Evolutionary conservation across 2,797 vertebrate genomes (phyloP), one percentile per base, ranked within the genome.

Genomic region (Lagorchestes hirsutus): DNA sequence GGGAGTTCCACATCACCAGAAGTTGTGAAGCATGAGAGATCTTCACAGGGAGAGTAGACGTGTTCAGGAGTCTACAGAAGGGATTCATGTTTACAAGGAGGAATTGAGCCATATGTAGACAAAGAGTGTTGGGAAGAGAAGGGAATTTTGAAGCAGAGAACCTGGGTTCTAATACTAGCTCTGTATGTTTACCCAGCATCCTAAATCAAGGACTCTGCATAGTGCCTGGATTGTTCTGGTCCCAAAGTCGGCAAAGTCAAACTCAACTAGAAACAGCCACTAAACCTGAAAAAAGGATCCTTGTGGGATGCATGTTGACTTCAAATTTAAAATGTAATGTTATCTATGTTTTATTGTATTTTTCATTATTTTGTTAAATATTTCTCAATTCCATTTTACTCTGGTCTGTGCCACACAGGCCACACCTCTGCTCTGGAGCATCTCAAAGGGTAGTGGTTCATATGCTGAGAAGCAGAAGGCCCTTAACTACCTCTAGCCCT

Each of bases 291-390:
- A 74, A 74, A 74, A n/a, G 18, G 16, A 74, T 40, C 67, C 16
- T 24, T 6, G 6, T 40, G n/a, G n/a, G 34, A 22, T 24, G 10
- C 0, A 3, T 0, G 11, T 46, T 27, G 22, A 11, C 40, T 4
- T 82, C 74, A 24, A 40, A 4, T 74, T 82, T 82, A 24, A 46
- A 74, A 40, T 74, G 14, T 22, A 24, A 27, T 1, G 1, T 46
- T 2, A 46, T 27, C 74, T 22, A 24, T 74, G 34, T 82, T 82
- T 82, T 24, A 22, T 40, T 22, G 22, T 9, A 4, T 27, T 82
- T 46, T 46, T 82, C 40, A 46, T 82, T 46, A 24, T 46, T 24
- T 82, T 46, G 29, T 46, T 46, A 22, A 82, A 10, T 82, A 46
- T 46, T 46, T 82, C 40, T 82, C 3, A 2, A 74, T 67, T 67